Percentiles rank a stretch among this genome's conserved stretches.
phyloP scores from a whole-genome alignment of 2,888 invertebrate genomes.

The Criorhina ranunculi region DNA sequence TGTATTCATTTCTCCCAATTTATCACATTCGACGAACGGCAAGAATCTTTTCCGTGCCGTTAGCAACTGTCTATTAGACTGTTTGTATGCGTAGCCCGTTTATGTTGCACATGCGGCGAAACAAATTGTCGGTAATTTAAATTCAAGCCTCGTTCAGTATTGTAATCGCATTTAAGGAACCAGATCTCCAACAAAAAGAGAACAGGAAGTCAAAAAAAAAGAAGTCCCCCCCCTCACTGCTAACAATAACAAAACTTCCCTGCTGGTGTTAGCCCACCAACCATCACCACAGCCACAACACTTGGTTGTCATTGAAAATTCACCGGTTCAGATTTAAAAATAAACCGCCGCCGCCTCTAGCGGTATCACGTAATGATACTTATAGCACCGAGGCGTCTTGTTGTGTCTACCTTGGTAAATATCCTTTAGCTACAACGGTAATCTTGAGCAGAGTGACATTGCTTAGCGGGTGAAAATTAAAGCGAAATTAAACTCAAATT shows the following conservation, averaged over 20 bases:
- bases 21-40: slow-evolving; percentile 55
- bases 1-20: slow-evolving; percentile 64
- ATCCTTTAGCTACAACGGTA: slow-evolving; percentile 1
- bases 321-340: slow-evolving; percentile 22
- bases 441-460: background rate
- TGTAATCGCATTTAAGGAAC: slow-evolving; percentile 50
- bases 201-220: slow-evolving; percentile 12
- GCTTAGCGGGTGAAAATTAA: background rate
- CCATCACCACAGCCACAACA: background rate
- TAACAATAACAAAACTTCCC: slow-evolving; percentile 23
- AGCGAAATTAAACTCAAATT: background rate
- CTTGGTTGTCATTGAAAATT: slow-evolving; percentile 37
- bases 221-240: background rate
- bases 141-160: slow-evolving; percentile 54
- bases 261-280: slow-evolving; percentile 11
- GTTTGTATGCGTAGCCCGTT: slow-evolving; percentile 58
- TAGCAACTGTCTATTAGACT: slow-evolving; percentile 23
- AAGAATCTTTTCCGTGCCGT: slow-evolving; percentile 37
- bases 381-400: background rate
- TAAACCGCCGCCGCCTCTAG: slow-evolving; percentile 11
- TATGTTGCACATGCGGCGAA: slow-evolving; percentile 56
- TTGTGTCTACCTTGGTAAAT: slow-evolving; percentile 4
- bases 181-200: slow-evolving; percentile 29
- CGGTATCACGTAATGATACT: slow-evolving; percentile 35
- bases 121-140: slow-evolving; percentile 60